Percentiles rank a stretch among this genome's conserved stretches.
Evolutionary conservation across 2,888 invertebrate species (phyloP).

Genomic region (Yponomeuta cagnagella): DNA sequence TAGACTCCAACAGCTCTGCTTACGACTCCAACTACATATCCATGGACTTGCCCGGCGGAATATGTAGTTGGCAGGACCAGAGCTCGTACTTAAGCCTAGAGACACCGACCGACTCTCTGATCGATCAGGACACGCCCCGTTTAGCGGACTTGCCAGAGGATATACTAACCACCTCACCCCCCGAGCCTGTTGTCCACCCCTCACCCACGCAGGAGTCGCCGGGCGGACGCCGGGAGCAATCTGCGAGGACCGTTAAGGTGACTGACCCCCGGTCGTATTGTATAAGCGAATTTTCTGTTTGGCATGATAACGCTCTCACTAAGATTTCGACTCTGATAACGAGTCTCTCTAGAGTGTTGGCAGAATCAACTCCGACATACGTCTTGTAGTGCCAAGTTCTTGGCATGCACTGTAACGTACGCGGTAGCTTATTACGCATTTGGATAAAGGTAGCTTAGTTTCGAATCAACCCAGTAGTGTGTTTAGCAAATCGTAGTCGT

Average conservation of each 20-base stretch:
- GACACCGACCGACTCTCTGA: slow-evolving; percentile 48
- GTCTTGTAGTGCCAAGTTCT: slow-evolving; percentile 68
- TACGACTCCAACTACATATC: slow-evolving; percentile 78
- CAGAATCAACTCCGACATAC: slow-evolving; percentile 54
- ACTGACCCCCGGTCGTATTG: slow-evolving; percentile 71
- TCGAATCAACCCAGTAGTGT: slow-evolving; percentile 41
- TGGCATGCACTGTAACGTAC: slow-evolving; percentile 50
- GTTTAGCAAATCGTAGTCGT: slow-evolving; percentile 53
- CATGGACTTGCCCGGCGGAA: slow-evolving; percentile 85
- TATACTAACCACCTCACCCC: slow-evolving; percentile 67
- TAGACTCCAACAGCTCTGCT: slow-evolving; percentile 43
- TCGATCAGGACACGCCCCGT: slow-evolving; percentile 32
- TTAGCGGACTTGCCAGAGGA: slow-evolving; percentile 56
- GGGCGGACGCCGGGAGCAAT: slow-evolving; percentile 30
- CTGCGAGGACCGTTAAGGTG: slow-evolving; percentile 63
- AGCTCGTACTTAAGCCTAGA: slow-evolving; percentile 84
- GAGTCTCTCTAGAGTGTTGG: slow-evolving; percentile 50
- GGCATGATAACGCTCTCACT: slow-evolving; percentile 68
- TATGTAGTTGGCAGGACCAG: slow-evolving; percentile 88
- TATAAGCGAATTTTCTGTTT: slow-evolving; percentile 71
- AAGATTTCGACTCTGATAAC: slow-evolving; percentile 59
- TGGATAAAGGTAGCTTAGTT: slow-evolving; percentile 28
- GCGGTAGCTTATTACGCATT: slow-evolving; percentile 42
- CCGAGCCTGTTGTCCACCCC: slow-evolving; percentile 59
- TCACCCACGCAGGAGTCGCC: slow-evolving; percentile 61